Evolutionary conservation across 2,113 vertebrate genomes (phyloP).

Genomic region (Ceyx melanurus): DNA sequence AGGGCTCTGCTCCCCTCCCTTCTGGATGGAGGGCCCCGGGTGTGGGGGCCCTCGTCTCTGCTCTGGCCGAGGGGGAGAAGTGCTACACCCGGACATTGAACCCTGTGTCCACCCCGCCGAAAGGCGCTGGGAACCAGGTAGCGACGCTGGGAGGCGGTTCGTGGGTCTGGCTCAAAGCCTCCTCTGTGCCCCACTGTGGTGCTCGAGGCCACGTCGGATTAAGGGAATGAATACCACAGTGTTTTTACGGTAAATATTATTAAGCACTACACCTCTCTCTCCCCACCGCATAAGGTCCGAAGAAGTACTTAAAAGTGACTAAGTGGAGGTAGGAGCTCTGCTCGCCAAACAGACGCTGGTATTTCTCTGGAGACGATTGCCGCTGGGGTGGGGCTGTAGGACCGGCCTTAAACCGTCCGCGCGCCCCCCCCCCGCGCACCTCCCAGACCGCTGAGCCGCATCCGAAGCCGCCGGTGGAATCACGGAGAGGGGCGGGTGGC

Average conservation of each 20-base stretch:
- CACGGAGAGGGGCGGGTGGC: neutral
- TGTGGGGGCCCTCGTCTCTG: neutral
- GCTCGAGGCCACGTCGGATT: neutral
- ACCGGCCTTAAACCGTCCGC: neutral
- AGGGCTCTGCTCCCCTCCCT: neutral
- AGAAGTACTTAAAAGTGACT: neutral
- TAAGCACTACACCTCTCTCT: neutral
- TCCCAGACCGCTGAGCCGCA: neutral
- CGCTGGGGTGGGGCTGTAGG: neutral
- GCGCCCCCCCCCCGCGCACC: too few species aligned
- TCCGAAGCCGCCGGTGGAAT: neutral
- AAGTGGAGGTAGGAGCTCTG: neutral
- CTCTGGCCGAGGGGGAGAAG: neutral
- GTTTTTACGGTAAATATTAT: neutral
- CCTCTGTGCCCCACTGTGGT: neutral
- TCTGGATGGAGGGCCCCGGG: neutral
- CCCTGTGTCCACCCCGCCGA: fast-evolving
- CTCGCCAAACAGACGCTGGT: neutral
- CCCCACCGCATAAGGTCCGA: neutral
- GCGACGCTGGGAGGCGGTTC: fast-evolving
- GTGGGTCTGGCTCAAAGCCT: neutral
- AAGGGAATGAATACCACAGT: neutral
- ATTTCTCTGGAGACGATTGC: neutral
- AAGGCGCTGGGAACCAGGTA: neutral
- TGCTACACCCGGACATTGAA: neutral